These are phyloP conservation scores for Chalcosyrphus nemorum DNA, from an alignment of 2,888 invertebrate genomes.

Conservation along the genomic window DNA sequence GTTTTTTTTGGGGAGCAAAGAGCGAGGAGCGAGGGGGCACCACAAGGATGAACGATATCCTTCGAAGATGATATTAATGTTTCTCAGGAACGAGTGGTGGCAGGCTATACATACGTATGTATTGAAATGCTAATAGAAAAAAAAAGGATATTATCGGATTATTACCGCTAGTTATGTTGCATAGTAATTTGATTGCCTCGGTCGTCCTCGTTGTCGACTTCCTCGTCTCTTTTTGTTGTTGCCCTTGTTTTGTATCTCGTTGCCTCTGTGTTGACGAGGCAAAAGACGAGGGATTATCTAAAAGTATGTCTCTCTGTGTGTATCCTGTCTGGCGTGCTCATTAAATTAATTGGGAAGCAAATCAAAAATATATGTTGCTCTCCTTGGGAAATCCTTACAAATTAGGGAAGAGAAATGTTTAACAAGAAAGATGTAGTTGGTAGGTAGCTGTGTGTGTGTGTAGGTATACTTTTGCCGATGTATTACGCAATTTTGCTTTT, in stretches of 20 bases:
- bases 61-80: slow-evolving; percentile 39
- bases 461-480: slow-evolving; percentile 5
- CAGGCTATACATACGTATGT: slow-evolving; percentile 2
- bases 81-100: background rate
- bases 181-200: slow-evolving; percentile 71
- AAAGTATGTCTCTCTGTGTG: slow-evolving; percentile 49
- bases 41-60: slow-evolving; percentile 25
- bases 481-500: slow-evolving; percentile 30
- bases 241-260: slow-evolving; percentile 1
- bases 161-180: slow-evolving; percentile 72
- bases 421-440: slow-evolving; percentile 54
- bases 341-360: slow-evolving; percentile 73
- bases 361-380: slow-evolving; percentile 71
- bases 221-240: slow-evolving; percentile 8
- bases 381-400: slow-evolving; percentile 67
- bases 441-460: background rate
- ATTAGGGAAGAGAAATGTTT: slow-evolving; percentile 68
- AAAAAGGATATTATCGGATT: slow-evolving; percentile 70
- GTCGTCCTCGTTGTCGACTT: slow-evolving; percentile 39
- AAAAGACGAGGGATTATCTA: slow-evolving; percentile 54
- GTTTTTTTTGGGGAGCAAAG: too few species aligned
- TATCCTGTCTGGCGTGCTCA: slow-evolving; percentile 72
- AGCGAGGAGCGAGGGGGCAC: too few species aligned
- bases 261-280: background rate
- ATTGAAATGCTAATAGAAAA: slow-evolving; percentile 66